Percentiles rank a stretch among this genome's conserved stretches.
Conservation (phyloP, 1,140 invertebrate species). For the Hypsibius dujardini region DNA sequence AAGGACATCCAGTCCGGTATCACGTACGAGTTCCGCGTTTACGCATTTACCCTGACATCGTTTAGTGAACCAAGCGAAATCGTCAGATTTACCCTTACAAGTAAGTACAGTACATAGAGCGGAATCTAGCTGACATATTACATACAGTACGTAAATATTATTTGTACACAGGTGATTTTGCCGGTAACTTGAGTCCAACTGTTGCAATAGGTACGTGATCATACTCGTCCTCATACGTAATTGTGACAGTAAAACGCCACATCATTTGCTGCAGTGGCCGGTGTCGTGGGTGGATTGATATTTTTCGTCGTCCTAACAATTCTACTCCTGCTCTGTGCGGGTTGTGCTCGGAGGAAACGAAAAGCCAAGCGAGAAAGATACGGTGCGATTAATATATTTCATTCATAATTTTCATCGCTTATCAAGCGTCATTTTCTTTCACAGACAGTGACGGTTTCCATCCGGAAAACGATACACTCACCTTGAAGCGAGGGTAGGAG, state of each 20-base stretch:
- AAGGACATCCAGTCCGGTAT: background rate
- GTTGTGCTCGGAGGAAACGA: background rate
- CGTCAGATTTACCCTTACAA: background rate
- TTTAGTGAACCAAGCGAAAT: conserved; percentile 1
- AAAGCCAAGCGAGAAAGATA: too few species aligned
- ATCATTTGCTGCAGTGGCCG: background rate
- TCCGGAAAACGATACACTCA: too few species aligned
- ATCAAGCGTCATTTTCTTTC: too few species aligned
- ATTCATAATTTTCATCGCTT: too few species aligned
- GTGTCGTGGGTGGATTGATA: background rate
- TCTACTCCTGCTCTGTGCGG: background rate
- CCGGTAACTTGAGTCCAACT: background rate
- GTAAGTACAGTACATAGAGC: background rate
- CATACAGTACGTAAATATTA: background rate
- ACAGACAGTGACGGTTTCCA: too few species aligned
- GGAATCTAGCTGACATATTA: background rate
- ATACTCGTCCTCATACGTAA: too few species aligned
- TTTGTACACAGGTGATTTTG: background rate
- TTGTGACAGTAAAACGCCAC: too few species aligned
- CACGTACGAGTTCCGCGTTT: background rate
- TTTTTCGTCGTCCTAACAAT: background rate
- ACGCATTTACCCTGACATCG: background rate
- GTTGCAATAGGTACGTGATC: background rate
- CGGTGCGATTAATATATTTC: too few species aligned
- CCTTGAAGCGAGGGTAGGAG: too few species aligned